These are phyloP conservation scores for Heliothis subflexa DNA, from an alignment of 1,140 invertebrate species.

Conservation along the genomic window DNA sequence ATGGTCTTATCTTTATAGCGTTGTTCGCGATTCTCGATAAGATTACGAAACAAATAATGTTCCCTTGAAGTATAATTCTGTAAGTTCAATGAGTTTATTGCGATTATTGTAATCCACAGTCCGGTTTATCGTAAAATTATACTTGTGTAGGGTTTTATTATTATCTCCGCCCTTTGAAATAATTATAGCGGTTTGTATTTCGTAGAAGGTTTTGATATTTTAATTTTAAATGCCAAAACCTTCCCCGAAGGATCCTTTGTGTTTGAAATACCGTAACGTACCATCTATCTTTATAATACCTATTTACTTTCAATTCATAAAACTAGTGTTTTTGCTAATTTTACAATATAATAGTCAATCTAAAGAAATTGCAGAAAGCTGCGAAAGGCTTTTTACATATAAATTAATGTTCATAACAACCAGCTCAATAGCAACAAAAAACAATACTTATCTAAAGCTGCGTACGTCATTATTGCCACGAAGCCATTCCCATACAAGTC, in stretches of 20 bases:
- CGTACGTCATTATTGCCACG: too few species aligned
- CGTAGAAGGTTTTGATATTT: constrained; percentile 2
- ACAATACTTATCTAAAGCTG: too few species aligned
- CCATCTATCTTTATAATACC: too few species aligned
- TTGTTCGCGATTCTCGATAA: constrained; percentile 45
- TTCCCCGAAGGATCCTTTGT: constrained; percentile 9
- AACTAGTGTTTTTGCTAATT: too few species aligned
- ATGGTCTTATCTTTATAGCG: constrained; percentile 29
- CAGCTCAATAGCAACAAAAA: too few species aligned
- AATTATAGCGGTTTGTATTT: background rate
- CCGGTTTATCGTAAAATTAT: constrained; percentile 10
- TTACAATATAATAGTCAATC: too few species aligned
- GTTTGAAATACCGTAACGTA: background rate
- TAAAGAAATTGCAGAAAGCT: too few species aligned
- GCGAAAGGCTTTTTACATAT: too few species aligned
- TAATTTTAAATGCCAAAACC: background rate
- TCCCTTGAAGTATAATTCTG: constrained; percentile 28
- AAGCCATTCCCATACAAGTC: background rate
- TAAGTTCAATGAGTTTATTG: constrained; percentile 40
- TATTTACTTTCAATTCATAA: too few species aligned
- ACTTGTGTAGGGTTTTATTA: background rate
- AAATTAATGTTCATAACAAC: too few species aligned
- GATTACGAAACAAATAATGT: constrained; percentile 40
- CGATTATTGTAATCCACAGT: background rate
- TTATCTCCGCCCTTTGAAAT: background rate